phyloP scores from a whole-genome alignment of 2,888 invertebrate species.

The Erebia aethiops region DNA sequence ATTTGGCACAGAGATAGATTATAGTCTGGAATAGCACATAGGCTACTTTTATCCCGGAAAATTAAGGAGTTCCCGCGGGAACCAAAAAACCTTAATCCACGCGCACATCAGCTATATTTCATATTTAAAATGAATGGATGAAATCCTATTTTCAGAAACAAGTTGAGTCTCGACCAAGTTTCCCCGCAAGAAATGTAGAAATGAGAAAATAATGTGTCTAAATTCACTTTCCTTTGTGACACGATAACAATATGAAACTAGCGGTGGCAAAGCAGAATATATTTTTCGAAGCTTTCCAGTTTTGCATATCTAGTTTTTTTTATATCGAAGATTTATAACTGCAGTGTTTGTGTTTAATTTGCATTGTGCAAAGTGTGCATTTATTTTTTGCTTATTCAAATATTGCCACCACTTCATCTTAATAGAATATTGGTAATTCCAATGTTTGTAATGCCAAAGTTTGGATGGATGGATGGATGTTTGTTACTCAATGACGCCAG shows the following conservation, averaged over 20 bases:
- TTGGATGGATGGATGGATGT: no score
- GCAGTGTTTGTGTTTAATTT: not conserved
- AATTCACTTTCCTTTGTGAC: constrained; percentile 38
- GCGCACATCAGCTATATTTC: constrained; percentile 5
- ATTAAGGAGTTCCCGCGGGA: no score
- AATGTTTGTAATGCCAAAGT: no score
- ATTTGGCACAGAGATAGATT: no score
- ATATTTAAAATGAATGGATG: constrained; percentile 35
- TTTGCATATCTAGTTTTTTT: constrained; percentile 16
- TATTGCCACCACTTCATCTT: no score
- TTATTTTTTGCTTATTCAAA: no score
- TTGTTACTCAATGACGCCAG: no score
- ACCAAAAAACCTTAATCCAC: no score
- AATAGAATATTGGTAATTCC: no score
- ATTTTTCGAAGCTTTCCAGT: constrained; percentile 24
- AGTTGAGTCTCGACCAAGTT: constrained; percentile 36
- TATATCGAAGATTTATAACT: constrained; percentile 26
- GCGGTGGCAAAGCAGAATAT: constrained; percentile 17
- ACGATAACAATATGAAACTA: constrained; percentile 32
- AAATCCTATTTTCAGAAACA: constrained; percentile 41
- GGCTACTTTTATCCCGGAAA: no score
- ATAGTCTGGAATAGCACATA: no score
- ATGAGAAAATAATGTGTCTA: constrained; percentile 39
- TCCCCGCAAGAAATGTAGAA: constrained; percentile 39
- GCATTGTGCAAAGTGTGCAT: not conserved